A percentile compares a stretch with the other conserved stretches of the same genome.
phyloP scores from a whole-genome alignment of 1,140 invertebrate species.

The Conus ventricosus region DNA sequence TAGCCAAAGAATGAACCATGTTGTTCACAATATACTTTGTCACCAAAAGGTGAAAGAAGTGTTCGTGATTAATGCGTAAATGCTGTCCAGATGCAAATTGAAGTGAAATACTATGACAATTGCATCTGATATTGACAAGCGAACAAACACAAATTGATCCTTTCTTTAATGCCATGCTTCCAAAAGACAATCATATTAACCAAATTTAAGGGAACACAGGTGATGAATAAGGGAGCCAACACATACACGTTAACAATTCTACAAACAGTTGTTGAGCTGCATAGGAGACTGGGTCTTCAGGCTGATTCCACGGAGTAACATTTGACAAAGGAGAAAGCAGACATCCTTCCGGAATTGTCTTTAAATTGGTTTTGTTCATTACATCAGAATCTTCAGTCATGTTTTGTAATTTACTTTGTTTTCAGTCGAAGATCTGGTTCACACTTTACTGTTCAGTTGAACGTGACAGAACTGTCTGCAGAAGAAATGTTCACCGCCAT shows the following conservation, averaged over 20 bases:
- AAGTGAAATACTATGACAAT: neutral
- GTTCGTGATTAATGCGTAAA: neutral
- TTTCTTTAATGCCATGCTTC: constrained; percentile 21
- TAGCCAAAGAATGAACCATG: neutral
- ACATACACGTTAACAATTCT: constrained; percentile 1
- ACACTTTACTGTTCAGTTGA: too few relatives aligned
- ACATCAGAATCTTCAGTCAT: too few relatives aligned
- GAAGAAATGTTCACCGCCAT: too few relatives aligned
- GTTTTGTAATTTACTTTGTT: too few relatives aligned
- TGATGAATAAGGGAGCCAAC: neutral
- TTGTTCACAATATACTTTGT: neutral
- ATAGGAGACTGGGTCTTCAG: neutral
- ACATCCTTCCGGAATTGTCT: neutral
- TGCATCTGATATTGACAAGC: constrained; percentile 3
- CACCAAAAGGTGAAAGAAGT: too few relatives aligned
- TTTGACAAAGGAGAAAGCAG: neutral
- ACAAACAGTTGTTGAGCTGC: neutral
- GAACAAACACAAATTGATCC: constrained; percentile 19
- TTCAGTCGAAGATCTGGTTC: too few relatives aligned
- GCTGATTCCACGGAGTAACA: neutral
- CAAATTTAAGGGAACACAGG: neutral
- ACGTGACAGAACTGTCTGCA: too few relatives aligned
- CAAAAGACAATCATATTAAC: constrained; percentile 20
- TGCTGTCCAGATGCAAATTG: neutral
- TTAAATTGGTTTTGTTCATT: too few relatives aligned